Evolutionary conservation across 2,797 vertebrate species (phyloP).

Genomic region (Malurus leucopterus): DNA sequence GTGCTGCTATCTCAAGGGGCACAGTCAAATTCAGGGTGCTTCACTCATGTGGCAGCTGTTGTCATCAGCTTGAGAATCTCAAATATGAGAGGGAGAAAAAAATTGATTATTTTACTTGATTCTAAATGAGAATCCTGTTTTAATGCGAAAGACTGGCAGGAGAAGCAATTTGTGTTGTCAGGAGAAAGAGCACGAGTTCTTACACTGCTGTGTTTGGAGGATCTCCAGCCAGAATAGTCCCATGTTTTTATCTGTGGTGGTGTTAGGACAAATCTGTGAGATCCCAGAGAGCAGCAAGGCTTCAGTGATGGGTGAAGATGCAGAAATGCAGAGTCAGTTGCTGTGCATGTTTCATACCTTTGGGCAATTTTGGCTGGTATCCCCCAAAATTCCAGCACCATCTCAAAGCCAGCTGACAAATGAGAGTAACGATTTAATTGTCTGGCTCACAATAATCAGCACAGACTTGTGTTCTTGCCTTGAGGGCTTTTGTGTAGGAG

Average conservation of each 20-base stretch:
- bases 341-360: not conserved
- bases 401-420: not conserved
- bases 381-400: not conserved
- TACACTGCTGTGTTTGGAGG: not conserved
- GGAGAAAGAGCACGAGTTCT: rapidly evolving
- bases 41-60: rapidly evolving
- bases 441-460: not conserved
- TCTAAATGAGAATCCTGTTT: not conserved
- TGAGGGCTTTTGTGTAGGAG: not conserved
- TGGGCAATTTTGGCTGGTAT: not conserved
- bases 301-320: rapidly evolving
- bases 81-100: not conserved
- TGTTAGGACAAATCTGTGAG: not conserved
- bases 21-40: not conserved
- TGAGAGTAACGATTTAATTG: not conserved
- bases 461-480: not conserved
- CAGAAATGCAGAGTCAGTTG: not conserved
- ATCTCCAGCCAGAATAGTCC: not conserved
- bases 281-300: not conserved
- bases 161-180: not conserved
- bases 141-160: not conserved
- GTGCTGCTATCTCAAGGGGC: not conserved
- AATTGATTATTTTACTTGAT: not conserved
- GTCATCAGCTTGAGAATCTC: not conserved
- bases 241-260: not conserved